These are phyloP conservation scores for Coelopa frigida DNA, from an alignment of 1,140 invertebrate species.

Conservation along the genomic window DNA sequence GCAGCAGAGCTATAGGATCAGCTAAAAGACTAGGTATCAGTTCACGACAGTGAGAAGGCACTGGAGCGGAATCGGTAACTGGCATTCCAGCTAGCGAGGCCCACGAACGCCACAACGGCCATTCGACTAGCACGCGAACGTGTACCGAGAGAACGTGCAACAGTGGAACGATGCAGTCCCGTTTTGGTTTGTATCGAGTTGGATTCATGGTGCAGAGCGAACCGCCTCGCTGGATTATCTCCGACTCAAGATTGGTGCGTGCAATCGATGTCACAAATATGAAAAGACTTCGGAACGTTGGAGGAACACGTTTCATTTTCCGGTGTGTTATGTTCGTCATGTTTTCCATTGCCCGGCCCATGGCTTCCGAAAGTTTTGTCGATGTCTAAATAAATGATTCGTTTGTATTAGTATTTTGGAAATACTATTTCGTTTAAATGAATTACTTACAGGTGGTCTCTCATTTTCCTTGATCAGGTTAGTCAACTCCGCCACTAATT, in stretches of 20 bases:
- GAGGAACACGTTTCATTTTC: conserved; percentile 45
- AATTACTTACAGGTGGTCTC: conserved; percentile 52
- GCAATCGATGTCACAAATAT: conserved; percentile 87
- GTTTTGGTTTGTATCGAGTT: conserved; percentile 65
- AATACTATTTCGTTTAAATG: neutral
- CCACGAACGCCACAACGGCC: conserved; percentile 60
- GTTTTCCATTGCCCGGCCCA: conserved; percentile 87
- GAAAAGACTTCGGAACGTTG: conserved; percentile 69
- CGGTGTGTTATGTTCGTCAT: conserved; percentile 67
- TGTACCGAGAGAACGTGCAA: conserved; percentile 82
- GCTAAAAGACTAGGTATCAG: conserved; percentile 55
- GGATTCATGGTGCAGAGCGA: conserved; percentile 54
- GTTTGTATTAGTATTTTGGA: neutral
- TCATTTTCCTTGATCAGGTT: conserved; percentile 63
- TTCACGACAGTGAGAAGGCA: conserved; percentile 39
- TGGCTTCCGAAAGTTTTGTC: conserved; percentile 66
- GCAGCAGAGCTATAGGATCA: conserved; percentile 75
- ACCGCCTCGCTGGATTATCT: conserved; percentile 81
- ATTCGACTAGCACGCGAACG: conserved; percentile 62
- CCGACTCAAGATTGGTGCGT: conserved; percentile 86
- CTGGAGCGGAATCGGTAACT: conserved; percentile 27
- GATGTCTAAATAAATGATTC: conserved; percentile 42
- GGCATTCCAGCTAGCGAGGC: conserved; percentile 53
- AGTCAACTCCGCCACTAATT: conserved; percentile 54
- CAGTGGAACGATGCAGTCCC: conserved; percentile 84